Evolutionary conservation across 2,888 invertebrate genomes (phyloP).

Genomic region (Agrilus biguttatus): DNA sequence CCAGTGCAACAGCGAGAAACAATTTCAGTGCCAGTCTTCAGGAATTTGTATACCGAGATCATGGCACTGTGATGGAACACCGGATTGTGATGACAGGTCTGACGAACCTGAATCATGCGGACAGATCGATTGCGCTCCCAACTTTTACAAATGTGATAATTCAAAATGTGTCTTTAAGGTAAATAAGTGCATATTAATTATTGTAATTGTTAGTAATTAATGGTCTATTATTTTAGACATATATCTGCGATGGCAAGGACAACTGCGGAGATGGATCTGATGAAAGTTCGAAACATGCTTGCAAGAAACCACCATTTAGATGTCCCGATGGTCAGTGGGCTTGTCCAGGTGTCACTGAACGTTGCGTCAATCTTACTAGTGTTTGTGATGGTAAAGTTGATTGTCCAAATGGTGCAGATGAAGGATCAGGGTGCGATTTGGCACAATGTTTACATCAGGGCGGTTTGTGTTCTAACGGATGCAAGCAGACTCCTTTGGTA

Average conservation of each 20-base stretch:
- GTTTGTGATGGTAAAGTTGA: constrained; percentile 81
- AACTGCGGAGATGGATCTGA: constrained; percentile 88
- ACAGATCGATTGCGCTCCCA: constrained; percentile 57
- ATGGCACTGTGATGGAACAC: constrained; percentile 89
- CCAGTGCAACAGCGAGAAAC: constrained; percentile 78
- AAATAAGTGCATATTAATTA: constrained; percentile 1
- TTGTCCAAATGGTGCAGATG: constrained; percentile 89
- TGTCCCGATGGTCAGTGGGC: constrained; percentile 71
- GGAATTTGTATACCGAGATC: constrained; percentile 83
- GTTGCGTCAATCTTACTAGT: constrained; percentile 73
- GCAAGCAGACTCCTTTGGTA: constrained; percentile 65
- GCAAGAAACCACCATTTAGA: constrained; percentile 61
- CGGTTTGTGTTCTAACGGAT: constrained; percentile 69
- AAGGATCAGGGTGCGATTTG: constrained; percentile 80
- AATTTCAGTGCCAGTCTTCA: constrained; percentile 76
- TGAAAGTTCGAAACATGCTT: constrained; percentile 70
- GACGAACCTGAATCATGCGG: constrained; percentile 81
- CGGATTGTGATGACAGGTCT: constrained; percentile 81
- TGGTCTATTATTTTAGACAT: constrained; percentile 34
- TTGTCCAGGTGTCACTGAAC: constrained; percentile 67
- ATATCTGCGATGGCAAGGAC: constrained; percentile 87
- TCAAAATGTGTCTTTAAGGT: constrained; percentile 73
- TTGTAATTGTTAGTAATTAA: background rate
- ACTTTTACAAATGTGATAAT: constrained; percentile 74
- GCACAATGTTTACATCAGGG: constrained; percentile 61